Conservation (phyloP, 2,113 vertebrate species). For the Hemiprocne comata region DNA sequence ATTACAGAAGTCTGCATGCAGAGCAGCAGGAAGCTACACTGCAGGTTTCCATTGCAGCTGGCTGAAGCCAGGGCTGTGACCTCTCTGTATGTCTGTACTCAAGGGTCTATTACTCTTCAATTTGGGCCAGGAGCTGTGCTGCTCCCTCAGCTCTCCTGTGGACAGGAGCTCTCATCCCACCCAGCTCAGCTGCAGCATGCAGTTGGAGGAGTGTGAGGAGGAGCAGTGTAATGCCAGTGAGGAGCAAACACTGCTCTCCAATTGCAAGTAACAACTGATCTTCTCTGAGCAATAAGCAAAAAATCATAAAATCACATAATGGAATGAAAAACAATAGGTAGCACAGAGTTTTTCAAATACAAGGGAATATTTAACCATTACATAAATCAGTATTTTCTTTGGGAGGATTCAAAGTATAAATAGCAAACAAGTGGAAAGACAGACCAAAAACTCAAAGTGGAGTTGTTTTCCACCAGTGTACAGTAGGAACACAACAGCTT, state of each 20-base stretch:
- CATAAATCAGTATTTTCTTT: background rate
- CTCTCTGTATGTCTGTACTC: fast-evolving
- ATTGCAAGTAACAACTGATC: background rate
- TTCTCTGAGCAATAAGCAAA: background rate
- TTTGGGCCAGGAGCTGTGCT: background rate
- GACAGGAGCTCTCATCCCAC: background rate
- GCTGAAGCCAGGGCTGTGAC: background rate
- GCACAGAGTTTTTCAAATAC: background rate
- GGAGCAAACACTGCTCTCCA: background rate
- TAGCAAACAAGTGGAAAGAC: background rate
- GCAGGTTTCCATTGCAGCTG: background rate
- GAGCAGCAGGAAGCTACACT: background rate
- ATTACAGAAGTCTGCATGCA: fast-evolving
- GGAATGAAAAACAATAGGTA: background rate
- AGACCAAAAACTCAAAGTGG: background rate
- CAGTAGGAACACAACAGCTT: background rate
- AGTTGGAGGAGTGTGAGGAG: too few species aligned
- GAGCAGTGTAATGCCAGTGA: fast-evolving
- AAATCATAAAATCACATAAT: background rate
- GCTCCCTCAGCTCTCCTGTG: background rate
- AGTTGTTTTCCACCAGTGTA: background rate
- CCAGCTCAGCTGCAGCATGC: background rate
- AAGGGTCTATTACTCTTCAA: background rate
- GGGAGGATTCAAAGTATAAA: background rate
- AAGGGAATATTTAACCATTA: background rate